Base-by-base conservation (phyloP, 2,888 invertebrate species). In the Lasioglossum zephyrum region DNA sequence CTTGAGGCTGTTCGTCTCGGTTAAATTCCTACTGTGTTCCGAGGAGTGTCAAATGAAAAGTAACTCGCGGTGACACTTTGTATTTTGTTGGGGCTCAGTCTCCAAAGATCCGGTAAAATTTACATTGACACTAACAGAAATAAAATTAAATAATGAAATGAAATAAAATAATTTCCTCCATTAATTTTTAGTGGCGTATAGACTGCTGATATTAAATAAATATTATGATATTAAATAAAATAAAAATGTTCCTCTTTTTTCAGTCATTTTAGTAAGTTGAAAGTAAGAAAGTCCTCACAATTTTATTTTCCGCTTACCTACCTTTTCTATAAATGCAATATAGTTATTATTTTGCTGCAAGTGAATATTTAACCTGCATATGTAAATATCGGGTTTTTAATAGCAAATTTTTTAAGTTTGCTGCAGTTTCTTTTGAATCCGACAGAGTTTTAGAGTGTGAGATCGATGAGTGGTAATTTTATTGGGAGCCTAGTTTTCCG, bases 21-120 rank as follows among this genome's bases (percentile, higher is more conserved):
- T 73, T 70, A 77, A 87, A 90, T 82, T 92, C 89, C 81, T 85
- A 79, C 81, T 47, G 36, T 76, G 70, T 73, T 57, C 77, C 69
- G 79, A 79, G 87, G 60, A 81, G 81, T 81, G 79, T 77, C 83
- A 73, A 79, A 81, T 60, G 73, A 69, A 79, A 73, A 76, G 74
- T 75, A 79, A 77, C 47, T 60, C 47, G 77, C 44, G 39, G 26
- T 81, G 81, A 81, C 73, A 47, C 57, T 47, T 63, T 75, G 70
- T 70, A 70, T 70, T 70, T 70, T 70, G 41, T 26, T 11, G 11
- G 70, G 70, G 41, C 13, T 41, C 39, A 2, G n/a, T 41, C n/a
- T 70, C n/a, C 70, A 1, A 22, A 70, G 70, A 39, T 70, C 11
- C 39, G 41, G 0, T 2, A n/a, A 70, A 41, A 70, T 70, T 41